phyloP scores from a whole-genome alignment of 2,797 vertebrate species.

The Sebastes jordani region DNA sequence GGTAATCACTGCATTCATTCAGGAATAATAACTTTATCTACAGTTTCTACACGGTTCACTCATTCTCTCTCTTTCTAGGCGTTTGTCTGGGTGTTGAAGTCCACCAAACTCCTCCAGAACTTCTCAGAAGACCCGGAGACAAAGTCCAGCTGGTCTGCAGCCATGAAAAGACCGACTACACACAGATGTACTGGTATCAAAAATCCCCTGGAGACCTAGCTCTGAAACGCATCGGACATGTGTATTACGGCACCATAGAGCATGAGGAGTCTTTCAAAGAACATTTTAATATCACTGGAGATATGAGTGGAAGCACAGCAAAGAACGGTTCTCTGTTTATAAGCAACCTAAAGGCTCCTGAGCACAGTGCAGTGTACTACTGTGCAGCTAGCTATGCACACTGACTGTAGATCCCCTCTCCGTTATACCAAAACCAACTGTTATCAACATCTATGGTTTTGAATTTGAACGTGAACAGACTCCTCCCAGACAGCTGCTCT shows the following conservation, averaged over 20 bases:
- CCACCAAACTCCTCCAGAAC: conserved; percentile 15
- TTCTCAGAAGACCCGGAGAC: conserved; percentile 20
- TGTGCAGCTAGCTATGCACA: conserved; percentile 65
- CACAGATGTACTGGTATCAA: conserved; percentile 67
- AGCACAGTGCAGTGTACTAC: conserved; percentile 59
- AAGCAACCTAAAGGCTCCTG: not conserved
- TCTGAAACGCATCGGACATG: conserved; percentile 52
- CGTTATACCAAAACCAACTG: conserved; percentile 37
- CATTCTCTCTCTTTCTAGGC: not conserved
- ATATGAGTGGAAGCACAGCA: conserved; percentile 6
- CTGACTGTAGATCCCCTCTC: not conserved
- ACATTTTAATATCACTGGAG: conserved; percentile 35
- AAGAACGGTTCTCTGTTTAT: conserved; percentile 55
- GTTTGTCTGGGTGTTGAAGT: conserved; percentile 19
- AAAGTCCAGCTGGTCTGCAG: conserved; percentile 57
- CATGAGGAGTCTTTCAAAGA: not conserved
- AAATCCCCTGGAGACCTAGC: conserved; percentile 23
- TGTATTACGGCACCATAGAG: not conserved
- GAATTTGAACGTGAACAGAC: not conserved
- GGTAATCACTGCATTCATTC: not conserved
- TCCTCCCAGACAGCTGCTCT: not conserved
- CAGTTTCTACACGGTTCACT: not conserved
- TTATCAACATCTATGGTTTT: not conserved
- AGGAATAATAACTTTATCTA: not conserved
- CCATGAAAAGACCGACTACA: conserved; percentile 41